Evolutionary conservation across 2,113 vertebrate species (phyloP).

Genomic region (Rhadina sibilatrix): DNA sequence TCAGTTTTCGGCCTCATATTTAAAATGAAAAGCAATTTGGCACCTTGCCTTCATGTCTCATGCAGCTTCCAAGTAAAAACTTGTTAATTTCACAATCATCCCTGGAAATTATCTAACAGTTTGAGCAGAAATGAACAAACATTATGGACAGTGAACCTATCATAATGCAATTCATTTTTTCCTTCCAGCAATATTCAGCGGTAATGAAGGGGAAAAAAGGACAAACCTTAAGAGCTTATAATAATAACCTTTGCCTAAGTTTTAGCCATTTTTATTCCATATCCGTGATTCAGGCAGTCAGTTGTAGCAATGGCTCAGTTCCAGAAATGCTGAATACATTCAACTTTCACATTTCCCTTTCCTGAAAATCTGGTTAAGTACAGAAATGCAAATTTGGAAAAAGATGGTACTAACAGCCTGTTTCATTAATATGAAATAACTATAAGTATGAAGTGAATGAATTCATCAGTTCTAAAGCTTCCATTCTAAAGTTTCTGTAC

Average conservation of each 20-base stretch:
- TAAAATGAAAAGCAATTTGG: slow-evolving; percentile 44
- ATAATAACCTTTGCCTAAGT: slow-evolving; percentile 31
- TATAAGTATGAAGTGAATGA: background rate
- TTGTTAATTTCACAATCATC: slow-evolving; percentile 48
- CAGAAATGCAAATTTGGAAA: background rate
- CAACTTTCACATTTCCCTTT: background rate
- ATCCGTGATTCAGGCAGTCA: background rate
- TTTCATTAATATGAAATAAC: background rate
- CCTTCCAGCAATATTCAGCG: slow-evolving; percentile 12
- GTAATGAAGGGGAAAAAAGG: slow-evolving; percentile 26
- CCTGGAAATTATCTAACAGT: slow-evolving; percentile 45
- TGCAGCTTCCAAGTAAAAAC: slow-evolving; percentile 13
- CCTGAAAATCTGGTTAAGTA: background rate
- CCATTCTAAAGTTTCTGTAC: background rate
- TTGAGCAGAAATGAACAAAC: slow-evolving; percentile 54
- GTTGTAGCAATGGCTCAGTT: background rate
- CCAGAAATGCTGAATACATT: background rate
- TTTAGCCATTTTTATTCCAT: slow-evolving; percentile 34
- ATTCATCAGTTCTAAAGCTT: background rate
- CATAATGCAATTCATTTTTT: slow-evolving; percentile 42
- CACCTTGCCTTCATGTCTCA: background rate
- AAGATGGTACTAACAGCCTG: background rate
- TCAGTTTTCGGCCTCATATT: slow-evolving; percentile 6
- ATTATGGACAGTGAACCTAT: slow-evolving; percentile 40
- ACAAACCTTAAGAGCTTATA: slow-evolving; percentile 40